Evolutionary conservation across 2,113 vertebrate genomes (phyloP), one percentile per base, ranked within the genome.

Genomic region (Callipepla californica): DNA sequence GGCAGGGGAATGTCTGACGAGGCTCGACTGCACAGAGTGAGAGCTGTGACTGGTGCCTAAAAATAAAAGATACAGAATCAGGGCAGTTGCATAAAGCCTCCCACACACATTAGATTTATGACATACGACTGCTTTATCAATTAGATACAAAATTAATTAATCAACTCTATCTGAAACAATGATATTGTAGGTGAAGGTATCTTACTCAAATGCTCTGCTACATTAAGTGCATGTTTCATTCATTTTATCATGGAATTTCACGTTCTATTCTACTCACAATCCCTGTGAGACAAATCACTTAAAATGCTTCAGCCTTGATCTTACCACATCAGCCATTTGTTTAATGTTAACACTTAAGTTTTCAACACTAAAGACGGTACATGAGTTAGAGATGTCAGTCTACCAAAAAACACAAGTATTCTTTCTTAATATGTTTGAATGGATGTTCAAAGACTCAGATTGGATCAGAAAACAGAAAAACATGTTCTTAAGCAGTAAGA

Each of bases 41-140:
- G 98, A 98, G 89, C 99, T 99, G 96, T 99, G 99, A 97, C 99
- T 99, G 48, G 98, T 99, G 95, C 99, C 99, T 99, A 51, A 59
- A 85, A 88, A 82, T 45, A 86, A 95, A 83, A 80, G 67, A 92
- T 36, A 95, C 18, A 94, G 20, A 80, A 81, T 87, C 85, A 94
- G 75, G 3, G 90, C 58, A 90, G 85, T 90, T 89, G 28, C 42
- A 36, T 36, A 70, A 57, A 74, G 78, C 45, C 69, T 87, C 65
- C 51, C 40, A 32, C 42, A 40, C 30, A 25, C 45, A 44, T 32
- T 3, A 93, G 55, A 58, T 3, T 62, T 73, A 36, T 0, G 0
- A 82, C 7, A 59, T 32, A 65, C 44, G 68, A 70, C 40, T 1
- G 5, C 51, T 93, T 68, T 38, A 67, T 61, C 1, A 3, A 21